Conservation (phyloP, 2,888 invertebrate genomes). For the Cerastis rubricosa region DNA sequence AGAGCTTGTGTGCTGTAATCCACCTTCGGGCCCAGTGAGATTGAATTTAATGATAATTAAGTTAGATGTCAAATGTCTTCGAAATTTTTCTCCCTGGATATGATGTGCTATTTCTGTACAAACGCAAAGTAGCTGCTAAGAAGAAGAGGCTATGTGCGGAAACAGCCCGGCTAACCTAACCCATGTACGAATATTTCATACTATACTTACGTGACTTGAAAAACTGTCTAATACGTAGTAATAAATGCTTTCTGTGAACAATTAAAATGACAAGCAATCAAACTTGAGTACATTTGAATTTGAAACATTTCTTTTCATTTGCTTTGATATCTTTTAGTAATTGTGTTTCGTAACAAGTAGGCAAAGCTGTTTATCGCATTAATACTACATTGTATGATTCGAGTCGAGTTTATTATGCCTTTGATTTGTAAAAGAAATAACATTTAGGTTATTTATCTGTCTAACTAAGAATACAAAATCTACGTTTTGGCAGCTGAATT, state of each 20-base stretch:
- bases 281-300: conserved; percentile 22
- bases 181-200: not conserved
- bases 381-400: not conserved
- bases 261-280: conserved; percentile 10
- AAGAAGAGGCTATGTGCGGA: no score
- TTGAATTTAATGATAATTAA: not conserved
- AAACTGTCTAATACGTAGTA: conserved; percentile 6
- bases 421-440: conserved; percentile 8
- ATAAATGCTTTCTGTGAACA: not conserved
- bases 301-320: conserved; percentile 15
- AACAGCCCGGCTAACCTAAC: no score
- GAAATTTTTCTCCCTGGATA: not conserved
- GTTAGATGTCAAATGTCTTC: not conserved
- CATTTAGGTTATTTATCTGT: not conserved
- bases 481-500: not conserved
- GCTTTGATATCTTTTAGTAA: conserved; percentile 20
- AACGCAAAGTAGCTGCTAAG: no score
- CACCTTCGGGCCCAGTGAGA: not conserved
- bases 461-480: not conserved
- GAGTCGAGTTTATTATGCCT: not conserved
- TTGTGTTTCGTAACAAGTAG: conserved; percentile 11
- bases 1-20: not conserved
- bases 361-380: conserved; percentile 24
- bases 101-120: not conserved
- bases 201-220: not conserved